Evolutionary conservation across 2,113 vertebrate genomes (phyloP), one percentile per base, ranked within the genome.

Genomic region (Menidia beryllina): DNA sequence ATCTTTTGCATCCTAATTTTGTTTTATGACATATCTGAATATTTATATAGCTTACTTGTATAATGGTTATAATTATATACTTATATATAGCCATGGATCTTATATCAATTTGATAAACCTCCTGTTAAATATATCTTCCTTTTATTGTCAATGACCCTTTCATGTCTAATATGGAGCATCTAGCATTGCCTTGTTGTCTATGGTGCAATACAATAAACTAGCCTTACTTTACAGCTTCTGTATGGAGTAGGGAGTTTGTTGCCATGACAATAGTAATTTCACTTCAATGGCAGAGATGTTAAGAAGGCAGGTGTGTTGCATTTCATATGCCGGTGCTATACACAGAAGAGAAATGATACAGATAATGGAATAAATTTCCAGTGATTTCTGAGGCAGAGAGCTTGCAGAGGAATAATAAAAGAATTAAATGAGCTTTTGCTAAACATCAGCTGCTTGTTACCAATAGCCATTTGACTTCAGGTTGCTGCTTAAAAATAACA

Each of bases 331-430:
- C 89, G 89, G 89, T 88, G 83, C 84, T 72, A 63, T 54, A 81
- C 74, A 52, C 77, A 61, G 82, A 77, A 55, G 75, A 86, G 75
- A 86, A 81, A 79, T 72, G 78, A 87, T 86, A 79, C 79, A 88
- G 86, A 91, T 91, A 91, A 91, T 89, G 81, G 83, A 90, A 91
- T 91, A 90, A 92, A 92, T 93, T 92, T 91, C 88, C 90, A 87
- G 88, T 86, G 72, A 88, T 83, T 87, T 89, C 88, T 86, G 85
- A 79, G 85, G 88, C 90, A 80, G 81, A 81, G 84, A 82, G 68
- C 77, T 71, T 11, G 71, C 75, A 30, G 72, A 66, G 71, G 77
- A 89, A 91, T 82, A 85, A 85, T 87, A 89, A 86, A 87, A 76
- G 85, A 87, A 86, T 85, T 87, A 87, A 90, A 88, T 86, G 83